Percentiles rank a stretch among this genome's conserved stretches.
Conservation (phyloP, 2,797 vertebrate species). For the Leucoraja ocellata region DNA sequence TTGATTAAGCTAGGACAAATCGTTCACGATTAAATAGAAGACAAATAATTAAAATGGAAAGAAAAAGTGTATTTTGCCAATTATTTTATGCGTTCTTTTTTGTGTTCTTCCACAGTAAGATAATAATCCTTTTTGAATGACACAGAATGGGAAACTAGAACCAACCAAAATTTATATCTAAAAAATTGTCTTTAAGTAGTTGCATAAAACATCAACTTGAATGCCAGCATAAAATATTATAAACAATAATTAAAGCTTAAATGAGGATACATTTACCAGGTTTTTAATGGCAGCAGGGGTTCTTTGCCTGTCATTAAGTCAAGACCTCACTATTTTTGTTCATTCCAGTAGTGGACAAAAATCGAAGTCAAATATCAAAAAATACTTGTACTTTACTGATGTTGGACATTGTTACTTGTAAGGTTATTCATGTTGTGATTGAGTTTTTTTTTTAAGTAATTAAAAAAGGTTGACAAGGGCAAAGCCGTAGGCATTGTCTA, state of each 20-base stretch:
- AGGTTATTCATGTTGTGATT: not conserved
- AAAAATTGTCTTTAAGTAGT: not conserved
- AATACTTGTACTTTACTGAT: not conserved
- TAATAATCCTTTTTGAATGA: not conserved
- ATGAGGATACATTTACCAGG: not conserved
- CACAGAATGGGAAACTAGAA: not conserved
- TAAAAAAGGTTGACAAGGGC: too few species aligned
- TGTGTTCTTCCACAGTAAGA: not conserved
- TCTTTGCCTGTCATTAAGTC: not conserved
- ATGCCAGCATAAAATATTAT: not conserved
- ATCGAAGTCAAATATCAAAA: not conserved
- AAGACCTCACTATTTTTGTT: not conserved
- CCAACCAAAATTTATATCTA: not conserved
- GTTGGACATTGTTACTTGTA: not conserved
- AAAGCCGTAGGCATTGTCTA: too few species aligned
- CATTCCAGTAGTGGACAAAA: not conserved
- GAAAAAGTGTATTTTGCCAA: not conserved
- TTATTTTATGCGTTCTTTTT: not conserved
- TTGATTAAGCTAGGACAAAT: not conserved
- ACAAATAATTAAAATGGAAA: not conserved
- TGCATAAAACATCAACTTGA: not conserved
- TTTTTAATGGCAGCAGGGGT: not conserved
- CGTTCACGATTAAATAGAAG: not conserved
- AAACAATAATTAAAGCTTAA: conserved; percentile 8
- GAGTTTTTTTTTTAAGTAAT: too few species aligned